Evolutionary conservation across 2,797 vertebrate genomes (phyloP), one percentile per base, ranked within the genome.

Genomic region (Malurus leucopterus): DNA sequence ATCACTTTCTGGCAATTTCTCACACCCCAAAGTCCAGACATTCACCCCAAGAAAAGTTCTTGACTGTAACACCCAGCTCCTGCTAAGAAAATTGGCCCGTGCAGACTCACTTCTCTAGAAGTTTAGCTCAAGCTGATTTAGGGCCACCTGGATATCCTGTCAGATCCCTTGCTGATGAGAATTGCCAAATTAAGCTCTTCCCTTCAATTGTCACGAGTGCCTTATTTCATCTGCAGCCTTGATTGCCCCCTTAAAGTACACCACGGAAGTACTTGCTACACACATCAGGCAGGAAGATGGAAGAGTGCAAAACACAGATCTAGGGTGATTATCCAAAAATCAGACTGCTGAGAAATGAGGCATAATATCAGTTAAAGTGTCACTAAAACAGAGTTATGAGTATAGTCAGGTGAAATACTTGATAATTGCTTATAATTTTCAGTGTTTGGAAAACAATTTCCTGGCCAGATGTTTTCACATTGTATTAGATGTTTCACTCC

Each of bases 381-480:
- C 93, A 88, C 87, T 90, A 84, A 94, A 93, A 63, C 76, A 92
- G 93, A 95, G 40, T 95, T 94, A 95, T 64, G 91, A 86, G 23
- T 73, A 90, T 30, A 95, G 85, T 58, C 80, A 78, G 86, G 80
- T 92, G 94, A 96, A 95, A 95, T 63, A 96, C 85, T 95, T 94
- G 86, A 94, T 96, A 95, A 96, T 94, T 96, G 88, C 94, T 94
- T 95, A 89, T 92, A 92, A 95, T 95, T 96, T 93, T 90, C 95
- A 91, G 57, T 92, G 84, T 96, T 96, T 92, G 88, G 90, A 94
- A 97, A 96, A 92, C 88, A 95, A 95, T 95, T 95, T 96, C 89
- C 88, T 89, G 84, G 72, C 91, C 93, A 96, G 94, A 95, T 93
- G 94, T 92, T 94, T 96, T 89, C 72, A 78, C 67, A 46, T 61